A percentile compares a stretch with the other conserved stretches of the same genome.
Evolutionary conservation across 2,797 vertebrate species (phyloP).

Genomic region (Coendou prehensilis): DNA sequence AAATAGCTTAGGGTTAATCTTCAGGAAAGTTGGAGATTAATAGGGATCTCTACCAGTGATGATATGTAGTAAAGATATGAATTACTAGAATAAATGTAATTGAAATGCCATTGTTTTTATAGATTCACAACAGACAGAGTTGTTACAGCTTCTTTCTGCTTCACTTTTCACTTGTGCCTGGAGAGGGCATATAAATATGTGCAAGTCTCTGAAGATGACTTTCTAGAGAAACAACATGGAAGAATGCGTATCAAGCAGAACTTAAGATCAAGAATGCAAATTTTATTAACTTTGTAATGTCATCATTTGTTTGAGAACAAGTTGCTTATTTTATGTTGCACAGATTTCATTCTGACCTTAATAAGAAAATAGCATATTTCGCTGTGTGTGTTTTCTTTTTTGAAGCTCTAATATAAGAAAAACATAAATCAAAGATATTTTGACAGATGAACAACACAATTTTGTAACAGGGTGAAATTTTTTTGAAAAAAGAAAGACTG

Average conservation of each 20-base stretch:
- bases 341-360: slow-evolving; percentile 82
- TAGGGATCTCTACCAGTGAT: not conserved
- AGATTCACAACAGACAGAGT: slow-evolving; percentile 17
- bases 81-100: slow-evolving; percentile 19
- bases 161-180: slow-evolving; percentile 34
- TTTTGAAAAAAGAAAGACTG: slow-evolving; percentile 74
- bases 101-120: slow-evolving; percentile 46
- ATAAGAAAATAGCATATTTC: slow-evolving; percentile 82
- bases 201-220: slow-evolving; percentile 31
- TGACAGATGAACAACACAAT: slow-evolving; percentile 86
- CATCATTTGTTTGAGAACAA: slow-evolving; percentile 76
- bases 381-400: slow-evolving; percentile 49
- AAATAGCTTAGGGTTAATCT: slow-evolving; percentile 3
- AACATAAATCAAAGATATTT: slow-evolving; percentile 85
- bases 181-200: slow-evolving; percentile 12
- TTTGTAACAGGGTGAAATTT: slow-evolving; percentile 85
- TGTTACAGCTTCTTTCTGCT: not conserved
- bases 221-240: slow-evolving; percentile 60
- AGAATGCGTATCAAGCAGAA: slow-evolving; percentile 45
- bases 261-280: slow-evolving; percentile 68
- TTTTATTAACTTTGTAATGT: slow-evolving; percentile 79
- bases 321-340: slow-evolving; percentile 77
- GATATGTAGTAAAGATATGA: not conserved
- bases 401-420: slow-evolving; percentile 76
- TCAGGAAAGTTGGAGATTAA: slow-evolving; percentile 24